Conservation (phyloP, 2,888 invertebrate genomes). For the Muscina levida region DNA sequence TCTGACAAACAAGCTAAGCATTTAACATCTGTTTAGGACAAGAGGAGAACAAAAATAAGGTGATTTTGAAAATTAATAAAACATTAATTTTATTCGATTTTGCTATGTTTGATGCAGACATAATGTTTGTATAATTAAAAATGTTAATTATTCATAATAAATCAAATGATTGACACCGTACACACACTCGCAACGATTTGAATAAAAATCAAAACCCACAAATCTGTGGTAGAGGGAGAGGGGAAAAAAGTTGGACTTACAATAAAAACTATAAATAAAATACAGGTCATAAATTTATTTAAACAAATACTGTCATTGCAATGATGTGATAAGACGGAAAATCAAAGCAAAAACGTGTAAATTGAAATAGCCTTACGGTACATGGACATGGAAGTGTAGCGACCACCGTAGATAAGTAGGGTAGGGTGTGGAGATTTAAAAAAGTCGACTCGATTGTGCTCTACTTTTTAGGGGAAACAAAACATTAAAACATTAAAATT, state of each 20-base stretch:
- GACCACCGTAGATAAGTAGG: too few relatives aligned
- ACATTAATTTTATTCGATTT: constrained; percentile 70
- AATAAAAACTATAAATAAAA: neutral
- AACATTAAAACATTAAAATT: too few relatives aligned
- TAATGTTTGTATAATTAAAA: constrained; percentile 77
- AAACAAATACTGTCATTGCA: neutral
- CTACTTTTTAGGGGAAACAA: too few relatives aligned
- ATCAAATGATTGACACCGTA: constrained; percentile 69
- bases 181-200: constrained; percentile 9
- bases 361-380: too few relatives aligned
- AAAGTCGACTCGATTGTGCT: too few relatives aligned
- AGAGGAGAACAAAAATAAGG: constrained; percentile 47
- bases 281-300: neutral
- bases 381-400: too few relatives aligned
- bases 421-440: too few relatives aligned
- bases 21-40: neutral
- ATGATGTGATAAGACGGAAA: neutral
- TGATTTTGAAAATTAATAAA: constrained; percentile 75
- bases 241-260: neutral
- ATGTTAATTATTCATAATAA: constrained; percentile 77
- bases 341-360: neutral
- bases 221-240: neutral
- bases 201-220: constrained; percentile 18
- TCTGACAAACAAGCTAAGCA: neutral
- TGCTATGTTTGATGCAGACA: constrained; percentile 68